Base-by-base conservation (phyloP, 2,888 invertebrate species). In the Macropis europaea region DNA sequence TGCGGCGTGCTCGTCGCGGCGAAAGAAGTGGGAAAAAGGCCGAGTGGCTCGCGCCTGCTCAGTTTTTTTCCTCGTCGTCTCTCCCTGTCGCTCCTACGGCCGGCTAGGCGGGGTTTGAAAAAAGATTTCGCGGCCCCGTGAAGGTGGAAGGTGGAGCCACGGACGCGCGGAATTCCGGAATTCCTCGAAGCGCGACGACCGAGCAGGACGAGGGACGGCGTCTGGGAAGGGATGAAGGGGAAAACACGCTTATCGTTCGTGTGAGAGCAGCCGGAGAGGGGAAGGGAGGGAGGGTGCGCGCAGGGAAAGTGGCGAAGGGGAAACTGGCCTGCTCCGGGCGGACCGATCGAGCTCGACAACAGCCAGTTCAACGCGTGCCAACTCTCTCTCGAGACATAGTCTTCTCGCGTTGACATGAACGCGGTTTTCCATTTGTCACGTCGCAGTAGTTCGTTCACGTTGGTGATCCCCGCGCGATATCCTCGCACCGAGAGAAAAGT, bases 351-450 rank as follows among this genome's bases (percentile, higher is more conserved):
- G 81, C 78, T 71, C 81, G 79, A 78, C 83, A 79, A 76, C 82
- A 81, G 84, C 82, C 86, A 88, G 88, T 88, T 81, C 79, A 81
- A 85, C 87, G 87, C 86, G 88, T 85, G 86, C 77, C 82, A 85
- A 83, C 81, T 84, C 83, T 82, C 82, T 76, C 77, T 80, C 73
- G 79, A 79, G 78, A 82, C 76, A 68, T 73, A 56, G 59, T 69
- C 62, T 62, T 63, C 75, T 62, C 53, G 62, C 54, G 76, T 45
- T 34, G 50, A 50, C n/a, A 30, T 56, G 15, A 50, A 59, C 26
- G 22, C 32, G 22, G 43, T 34, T 13, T 61, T 36, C 6, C 17
- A 9, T 15, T 9, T 26, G 22, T 57, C 42, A 19, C 17, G 28
- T 43, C 36, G 19, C n/a, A 2, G 15, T 13, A 38, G n/a, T 22